Percentiles rank a stretch among this genome's conserved stretches.
phyloP scores from a whole-genome alignment of 2,113 vertebrate genomes.

The Xenopus borealis region DNA sequence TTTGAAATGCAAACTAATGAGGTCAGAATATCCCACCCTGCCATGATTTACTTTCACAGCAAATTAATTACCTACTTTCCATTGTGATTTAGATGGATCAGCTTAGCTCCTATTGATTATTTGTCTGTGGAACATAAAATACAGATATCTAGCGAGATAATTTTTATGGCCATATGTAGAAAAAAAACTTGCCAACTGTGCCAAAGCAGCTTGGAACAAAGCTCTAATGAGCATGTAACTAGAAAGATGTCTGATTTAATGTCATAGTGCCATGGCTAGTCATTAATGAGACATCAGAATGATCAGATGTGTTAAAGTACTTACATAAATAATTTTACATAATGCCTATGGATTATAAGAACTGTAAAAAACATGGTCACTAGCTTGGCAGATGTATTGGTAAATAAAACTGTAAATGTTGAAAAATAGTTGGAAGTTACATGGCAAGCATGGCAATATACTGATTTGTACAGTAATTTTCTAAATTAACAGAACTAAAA shows the following conservation, averaged over 20 bases:
- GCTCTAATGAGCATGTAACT: conserved; percentile 1
- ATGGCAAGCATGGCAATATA: too few relatives aligned
- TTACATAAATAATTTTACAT: not conserved
- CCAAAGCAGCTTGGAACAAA: not conserved
- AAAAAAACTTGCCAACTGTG: conserved; percentile 15
- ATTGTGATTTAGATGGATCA: conserved; percentile 34
- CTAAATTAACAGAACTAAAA: too few relatives aligned
- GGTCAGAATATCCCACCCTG: conserved; percentile 19
- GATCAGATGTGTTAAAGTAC: conserved; percentile 2
- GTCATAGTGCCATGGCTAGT: conserved; percentile 9
- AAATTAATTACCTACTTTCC: conserved; percentile 2
- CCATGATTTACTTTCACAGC: conserved; percentile 11
- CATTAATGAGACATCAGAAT: not conserved
- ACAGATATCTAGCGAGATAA: conserved; percentile 22
- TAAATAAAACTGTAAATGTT: too few relatives aligned
- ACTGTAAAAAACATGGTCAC: not conserved
- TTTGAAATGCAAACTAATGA: conserved; percentile 23
- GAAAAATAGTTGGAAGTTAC: too few relatives aligned
- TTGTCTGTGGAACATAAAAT: conserved; percentile 34
- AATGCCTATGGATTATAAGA: conserved; percentile 6
- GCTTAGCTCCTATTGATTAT: conserved; percentile 32
- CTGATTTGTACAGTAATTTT: too few relatives aligned
- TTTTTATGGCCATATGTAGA: conserved; percentile 8
- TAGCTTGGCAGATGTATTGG: too few relatives aligned
- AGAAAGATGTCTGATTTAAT: conserved; percentile 3